These are phyloP conservation scores for Lasiurus cinereus DNA, from an alignment of 2,113 vertebrate species.

Conservation along the genomic window DNA sequence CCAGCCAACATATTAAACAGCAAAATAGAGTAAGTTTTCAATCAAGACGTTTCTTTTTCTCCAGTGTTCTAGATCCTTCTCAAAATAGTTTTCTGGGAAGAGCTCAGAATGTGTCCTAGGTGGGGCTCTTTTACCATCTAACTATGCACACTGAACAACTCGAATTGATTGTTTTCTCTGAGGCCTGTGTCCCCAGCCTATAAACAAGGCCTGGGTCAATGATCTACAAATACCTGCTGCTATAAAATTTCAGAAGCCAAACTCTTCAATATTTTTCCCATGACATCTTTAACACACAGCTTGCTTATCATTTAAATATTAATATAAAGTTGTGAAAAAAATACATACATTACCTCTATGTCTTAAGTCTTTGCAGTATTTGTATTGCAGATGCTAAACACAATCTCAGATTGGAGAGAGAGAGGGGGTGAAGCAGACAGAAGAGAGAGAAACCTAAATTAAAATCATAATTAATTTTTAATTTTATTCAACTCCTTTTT, in stretches of 20 bases:
- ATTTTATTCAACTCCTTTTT: neutral
- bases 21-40: neutral
- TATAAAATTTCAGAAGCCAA: neutral
- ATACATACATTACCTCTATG: neutral
- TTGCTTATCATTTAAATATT: conserved; percentile 3
- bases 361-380: neutral
- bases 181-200: neutral
- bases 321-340: neutral
- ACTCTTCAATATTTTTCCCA: neutral
- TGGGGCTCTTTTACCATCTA: neutral
- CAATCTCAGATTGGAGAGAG: neutral
- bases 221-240: neutral
- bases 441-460: neutral
- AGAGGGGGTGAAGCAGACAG: neutral
- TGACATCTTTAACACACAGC: neutral
- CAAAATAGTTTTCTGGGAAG: neutral
- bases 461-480: neutral
- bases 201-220: neutral
- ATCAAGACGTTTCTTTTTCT: neutral
- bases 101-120: neutral
- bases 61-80: neutral
- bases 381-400: neutral
- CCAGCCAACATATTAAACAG: neutral
- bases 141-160: neutral
- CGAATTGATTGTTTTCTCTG: neutral